Evolutionary conservation across 2,888 invertebrate genomes (phyloP), one percentile per base, ranked within the genome.

Genomic region (Julus scandinavius): DNA sequence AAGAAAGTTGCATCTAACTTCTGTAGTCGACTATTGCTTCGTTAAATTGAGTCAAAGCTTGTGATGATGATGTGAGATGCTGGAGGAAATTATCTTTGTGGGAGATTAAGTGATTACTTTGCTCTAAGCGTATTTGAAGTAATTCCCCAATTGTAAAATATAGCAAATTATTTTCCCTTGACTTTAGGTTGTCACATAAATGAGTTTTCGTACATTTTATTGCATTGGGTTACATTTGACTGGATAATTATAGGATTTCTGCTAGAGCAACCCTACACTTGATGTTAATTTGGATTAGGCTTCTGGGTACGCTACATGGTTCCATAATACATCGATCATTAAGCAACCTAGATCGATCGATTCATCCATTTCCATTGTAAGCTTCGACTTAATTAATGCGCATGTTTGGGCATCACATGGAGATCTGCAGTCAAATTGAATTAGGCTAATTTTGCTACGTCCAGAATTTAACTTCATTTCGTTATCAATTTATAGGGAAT

Each of bases 241-340:
- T 80, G 80, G 15, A 38, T 80, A 80, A 80, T 80, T 80, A 80
- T 80, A 80, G 80, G 80, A 80, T 40, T 80, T 38, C 38, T 80
- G 80, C 38, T 80, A 38, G 80, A 80, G 29, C 80, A 38, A 80
- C 11, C 38, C 80, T 80, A 13, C 80, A 29, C 80, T 80, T 15
- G 15, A 80, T 80, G 80, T 38, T 80, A 80, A 80, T 80, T 80
- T 80, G 38, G 80, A 29, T 40, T 15, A 80, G 80, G 29, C 80
- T 80, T 80, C 13, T 38, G 11, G 13, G 17, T 54, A 54, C 7
- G 63, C 20, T 80, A 40, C 80, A 29, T 29, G 80, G 38, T 80
- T 38, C 38, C 80, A 13, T 29, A 80, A 80, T 38, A 38, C 80
- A 80, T 80, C 80, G 80, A 80, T 80, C 38, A 80, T 80, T 80